Base-by-base conservation (phyloP, 35 echinoderm and acorn worm genomes). In the Lytechinus pictus region DNA sequence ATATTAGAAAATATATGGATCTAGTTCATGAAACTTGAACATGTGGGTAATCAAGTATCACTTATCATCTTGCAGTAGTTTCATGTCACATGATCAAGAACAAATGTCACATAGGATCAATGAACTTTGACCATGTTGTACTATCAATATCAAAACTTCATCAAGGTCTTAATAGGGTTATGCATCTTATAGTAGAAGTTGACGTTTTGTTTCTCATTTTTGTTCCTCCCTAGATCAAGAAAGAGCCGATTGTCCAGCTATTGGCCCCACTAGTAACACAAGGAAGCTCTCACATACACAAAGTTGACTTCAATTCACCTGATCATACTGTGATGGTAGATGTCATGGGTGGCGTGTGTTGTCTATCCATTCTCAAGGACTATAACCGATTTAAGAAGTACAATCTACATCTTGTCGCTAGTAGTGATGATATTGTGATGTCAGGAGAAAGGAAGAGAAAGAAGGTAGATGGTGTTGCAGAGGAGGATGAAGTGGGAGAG, bases 281-380 rank as follows among this genome's bases (percentile, higher is more conserved):
- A 27, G 89, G 87, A 12, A 95, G 94, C 79, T 28, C 86, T 16
- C 90, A 61, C 24, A 93, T 96, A 10, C 98, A 99, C 87, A 54
- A 87, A 14, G 98, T 97, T 10, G 93, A 98, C 94, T 95, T 99
- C 14, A 92, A 95, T 54, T 29, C 96, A 53, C 95, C 98, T 54
- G 97, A 99, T 5, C 53, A 89, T 28, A 89, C 92, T n/a, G 96
- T 99, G 86, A 28, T 99, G 28, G 96, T 98, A 12, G 98, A 99
- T 86, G 96, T 97, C 54, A 79, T 99, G 24, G 93, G 95, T 56
- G 97, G 97, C 57, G 94, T 98, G 2, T 99, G 98, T 58, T 99
- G 98, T 92, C 57, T 99, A 0, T 98, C 97, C 91, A 95, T 99
- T 52, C 28, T 99, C 16, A 96, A 54, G 54, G 97, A 98, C 86